Conservation (phyloP, 2,113 vertebrate genomes). For the Coturnix japonica region DNA sequence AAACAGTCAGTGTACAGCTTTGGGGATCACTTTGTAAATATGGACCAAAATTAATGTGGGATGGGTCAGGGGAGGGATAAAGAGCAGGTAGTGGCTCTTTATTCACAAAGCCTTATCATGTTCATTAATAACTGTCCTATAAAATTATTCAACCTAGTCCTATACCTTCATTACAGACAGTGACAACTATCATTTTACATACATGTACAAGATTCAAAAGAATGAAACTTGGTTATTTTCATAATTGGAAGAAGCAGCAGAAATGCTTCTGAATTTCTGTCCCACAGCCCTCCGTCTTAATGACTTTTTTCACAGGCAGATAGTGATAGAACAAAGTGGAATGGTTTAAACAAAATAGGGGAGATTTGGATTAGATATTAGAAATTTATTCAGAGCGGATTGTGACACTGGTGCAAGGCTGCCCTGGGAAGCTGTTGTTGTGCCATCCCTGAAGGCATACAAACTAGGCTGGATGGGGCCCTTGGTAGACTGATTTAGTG, state of each 20-base stretch:
- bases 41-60: not conserved
- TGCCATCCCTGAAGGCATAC: too few species aligned
- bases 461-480: not conserved
- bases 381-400: not conserved
- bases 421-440: not conserved
- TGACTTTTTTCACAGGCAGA: too few species aligned
- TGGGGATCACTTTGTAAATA: not conserved
- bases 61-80: rapidly evolving
- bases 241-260: rapidly evolving
- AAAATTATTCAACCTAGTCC: not conserved
- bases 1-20: not conserved
- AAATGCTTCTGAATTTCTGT: not conserved
- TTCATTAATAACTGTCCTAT: not conserved
- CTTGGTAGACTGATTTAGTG: not conserved
- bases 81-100: not conserved
- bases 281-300: rapidly evolving
- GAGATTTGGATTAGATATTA: too few species aligned
- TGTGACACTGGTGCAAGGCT: not conserved
- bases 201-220: not conserved
- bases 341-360: too few species aligned
- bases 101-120: not conserved
- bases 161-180: not conserved
- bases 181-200: not conserved
- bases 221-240: not conserved
- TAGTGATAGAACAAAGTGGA: too few species aligned